Percentiles rank a stretch among this genome's conserved stretches.
These are phyloP conservation scores for Drosophila kepulauana DNA, from an alignment of 1,140 invertebrate species.

Conservation along the genomic window DNA sequence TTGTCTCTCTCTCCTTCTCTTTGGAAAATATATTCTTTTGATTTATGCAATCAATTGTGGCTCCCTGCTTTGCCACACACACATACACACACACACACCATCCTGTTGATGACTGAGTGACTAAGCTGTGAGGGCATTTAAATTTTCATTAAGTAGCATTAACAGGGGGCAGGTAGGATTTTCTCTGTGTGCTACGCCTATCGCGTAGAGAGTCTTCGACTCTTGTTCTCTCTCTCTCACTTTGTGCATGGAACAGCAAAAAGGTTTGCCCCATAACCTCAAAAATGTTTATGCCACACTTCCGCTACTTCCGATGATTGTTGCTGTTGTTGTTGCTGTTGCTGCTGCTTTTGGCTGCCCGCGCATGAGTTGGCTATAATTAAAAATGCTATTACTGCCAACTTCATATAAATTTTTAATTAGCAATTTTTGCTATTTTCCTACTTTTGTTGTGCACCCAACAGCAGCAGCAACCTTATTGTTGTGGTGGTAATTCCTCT, in stretches of 20 bases:
- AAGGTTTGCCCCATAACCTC: conserved; percentile 74
- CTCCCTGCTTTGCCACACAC: not conserved
- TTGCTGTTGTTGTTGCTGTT: conserved; percentile 51
- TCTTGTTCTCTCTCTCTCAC: not conserved
- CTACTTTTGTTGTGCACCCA: conserved; percentile 73
- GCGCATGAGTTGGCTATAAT: conserved; percentile 83
- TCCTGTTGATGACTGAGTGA: not conserved
- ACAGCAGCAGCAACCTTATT: conserved; percentile 30
- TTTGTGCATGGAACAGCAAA: conserved; percentile 61
- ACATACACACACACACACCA: too few species aligned
- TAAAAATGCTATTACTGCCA: conserved; percentile 84
- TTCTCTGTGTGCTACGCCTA: conserved; percentile 31
- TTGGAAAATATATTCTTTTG: not conserved
- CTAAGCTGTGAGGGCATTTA: conserved; percentile 28
- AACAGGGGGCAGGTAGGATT: conserved; percentile 19
- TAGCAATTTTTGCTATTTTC: conserved; percentile 84
- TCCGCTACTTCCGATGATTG: conserved; percentile 57
- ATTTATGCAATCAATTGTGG: conserved; percentile 16
- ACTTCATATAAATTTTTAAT: conserved; percentile 85
- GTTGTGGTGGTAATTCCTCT: conserved; percentile 24
- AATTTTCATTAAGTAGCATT: conserved; percentile 52
- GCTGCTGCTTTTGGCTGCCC: conserved; percentile 57
- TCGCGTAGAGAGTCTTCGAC: conserved; percentile 15
- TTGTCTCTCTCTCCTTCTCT: not conserved
- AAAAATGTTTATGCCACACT: conserved; percentile 80